Conservation (phyloP, 2,797 vertebrate genomes). For the Melanotaenia boesemani region DNA sequence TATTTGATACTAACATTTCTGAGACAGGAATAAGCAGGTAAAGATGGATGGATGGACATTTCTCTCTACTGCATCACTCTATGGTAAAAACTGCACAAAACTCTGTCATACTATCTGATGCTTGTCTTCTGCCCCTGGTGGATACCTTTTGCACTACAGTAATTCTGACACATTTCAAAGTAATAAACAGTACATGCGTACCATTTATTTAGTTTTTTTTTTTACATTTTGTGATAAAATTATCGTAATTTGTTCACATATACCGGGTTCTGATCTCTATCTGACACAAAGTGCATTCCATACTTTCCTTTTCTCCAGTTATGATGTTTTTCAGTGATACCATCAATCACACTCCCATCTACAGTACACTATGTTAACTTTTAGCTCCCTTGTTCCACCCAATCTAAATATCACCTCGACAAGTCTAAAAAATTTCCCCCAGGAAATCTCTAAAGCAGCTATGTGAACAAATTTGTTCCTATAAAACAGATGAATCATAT, state of each 20-base stretch:
- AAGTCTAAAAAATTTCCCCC: constrained; percentile 32
- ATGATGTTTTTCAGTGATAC: constrained; percentile 1
- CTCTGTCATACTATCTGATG: too few species aligned
- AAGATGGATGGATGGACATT: too few species aligned
- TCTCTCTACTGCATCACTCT: too few species aligned
- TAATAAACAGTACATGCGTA: too few species aligned
- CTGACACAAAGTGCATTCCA: constrained; percentile 17
- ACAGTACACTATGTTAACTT: constrained; percentile 1
- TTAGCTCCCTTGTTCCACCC: background rate
- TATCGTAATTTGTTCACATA: background rate
- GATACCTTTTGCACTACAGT: too few species aligned
- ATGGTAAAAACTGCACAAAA: too few species aligned
- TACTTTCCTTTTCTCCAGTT: constrained; percentile 3
- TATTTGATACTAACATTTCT: too few species aligned
- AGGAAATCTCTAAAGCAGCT: constrained; percentile 50
- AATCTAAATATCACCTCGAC: constrained; percentile 14
- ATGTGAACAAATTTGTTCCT: constrained; percentile 44
- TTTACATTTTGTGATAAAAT: too few species aligned
- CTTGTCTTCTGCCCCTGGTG: too few species aligned
- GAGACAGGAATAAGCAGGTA: too few species aligned
- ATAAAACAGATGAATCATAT: constrained; percentile 71
- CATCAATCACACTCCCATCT: constrained; percentile 2
- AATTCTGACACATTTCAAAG: too few species aligned
- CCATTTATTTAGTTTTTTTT: too few species aligned
- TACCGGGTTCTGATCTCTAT: constrained; percentile 5